Evolutionary conservation across 2,888 invertebrate genomes (phyloP), one percentile per base, ranked within the genome.

Genomic region (Ypsolopha sequella): DNA sequence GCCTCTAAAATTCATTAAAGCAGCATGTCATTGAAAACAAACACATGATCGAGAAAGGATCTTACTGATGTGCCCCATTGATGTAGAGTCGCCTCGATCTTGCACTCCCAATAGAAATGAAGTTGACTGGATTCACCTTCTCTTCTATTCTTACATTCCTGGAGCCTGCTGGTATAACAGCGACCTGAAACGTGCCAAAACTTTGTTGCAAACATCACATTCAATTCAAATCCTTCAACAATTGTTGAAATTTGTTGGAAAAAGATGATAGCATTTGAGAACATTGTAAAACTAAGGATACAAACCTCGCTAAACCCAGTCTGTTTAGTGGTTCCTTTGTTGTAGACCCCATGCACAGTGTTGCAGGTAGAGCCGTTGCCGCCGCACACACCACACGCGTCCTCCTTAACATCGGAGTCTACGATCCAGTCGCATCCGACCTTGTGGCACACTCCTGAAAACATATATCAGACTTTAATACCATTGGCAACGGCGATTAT

Each of bases 371-470:
- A 91, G 8, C 95, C 95, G 68, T 92, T 91, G 6, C 96, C 96
- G 61, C 93, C 93, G 68, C 96, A 96, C 50, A 95, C 88, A 6
- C 96, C 96, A 70, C 96, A 96, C 47, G 91, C 89, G 76, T 96
- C 96, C 65, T 95, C 95, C 61, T 91, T 89, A 36, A 92, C 89
- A 51, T 89, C 89, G 0, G 95, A 95, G 66, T 93, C 93, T 48
- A 96, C 91, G 51, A 90, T 80, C 95, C 95, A 96, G 80, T 96
- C 96, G 80, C 96, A 96, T n/a, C 96, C 95, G 51, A 96, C 93
- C 82, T 91, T 92, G 92, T 95, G 88, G 65, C 90, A 88, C 58
- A 88, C 82, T 58, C 84, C 84, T 77, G 64, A 38, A 58, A 60
- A 11, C 38, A 53, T 46, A 48, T 24, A 24, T 24, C 24, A 24